phyloP scores from a whole-genome alignment of 2,888 invertebrate genomes.

The Seira ritae region DNA sequence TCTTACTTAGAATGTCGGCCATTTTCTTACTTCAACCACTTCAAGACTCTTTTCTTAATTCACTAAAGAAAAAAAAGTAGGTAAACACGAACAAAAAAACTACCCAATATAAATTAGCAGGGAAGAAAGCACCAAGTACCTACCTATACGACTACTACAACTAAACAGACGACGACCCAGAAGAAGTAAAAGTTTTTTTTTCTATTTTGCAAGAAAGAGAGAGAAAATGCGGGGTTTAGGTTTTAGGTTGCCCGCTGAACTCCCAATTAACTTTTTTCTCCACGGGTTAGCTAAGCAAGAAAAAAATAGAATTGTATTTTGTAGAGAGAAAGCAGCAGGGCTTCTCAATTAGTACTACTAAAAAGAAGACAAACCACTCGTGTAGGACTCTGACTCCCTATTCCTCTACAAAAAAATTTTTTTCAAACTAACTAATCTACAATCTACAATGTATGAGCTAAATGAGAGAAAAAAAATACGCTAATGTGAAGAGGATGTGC shows the following conservation, averaged over 20 bases:
- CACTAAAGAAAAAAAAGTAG: constrained; percentile 36
- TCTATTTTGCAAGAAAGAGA: constrained; percentile 12
- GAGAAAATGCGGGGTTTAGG: constrained; percentile 19
- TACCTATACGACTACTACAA: no score
- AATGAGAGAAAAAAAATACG: constrained; percentile 3
- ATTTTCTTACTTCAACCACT: constrained; percentile 27
- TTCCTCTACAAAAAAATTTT: constrained; percentile 20
- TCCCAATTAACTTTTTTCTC: constrained; percentile 65
- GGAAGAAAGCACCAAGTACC: constrained; percentile 11
- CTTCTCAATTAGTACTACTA: constrained; percentile 58
- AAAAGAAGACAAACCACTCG: constrained; percentile 31
- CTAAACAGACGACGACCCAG: background rate
- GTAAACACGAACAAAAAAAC: constrained; percentile 22
- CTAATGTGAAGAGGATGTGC: constrained; percentile 25
- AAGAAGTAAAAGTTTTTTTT: constrained; percentile 5
- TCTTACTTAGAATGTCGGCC: constrained; percentile 12
- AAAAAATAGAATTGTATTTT: constrained; percentile 35
- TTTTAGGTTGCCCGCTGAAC: constrained; percentile 36
- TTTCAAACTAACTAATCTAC: constrained; percentile 29
- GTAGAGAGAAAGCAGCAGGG: constrained; percentile 49
- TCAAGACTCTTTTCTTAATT: constrained; percentile 38
- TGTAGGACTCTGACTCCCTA: constrained; percentile 25
- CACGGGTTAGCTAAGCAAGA: constrained; percentile 35
- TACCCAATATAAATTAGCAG: constrained; percentile 22
- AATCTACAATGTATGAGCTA: no score